Evolutionary conservation across 2,797 vertebrate species (phyloP).

Genomic region (Gymnothorax javanicus): DNA sequence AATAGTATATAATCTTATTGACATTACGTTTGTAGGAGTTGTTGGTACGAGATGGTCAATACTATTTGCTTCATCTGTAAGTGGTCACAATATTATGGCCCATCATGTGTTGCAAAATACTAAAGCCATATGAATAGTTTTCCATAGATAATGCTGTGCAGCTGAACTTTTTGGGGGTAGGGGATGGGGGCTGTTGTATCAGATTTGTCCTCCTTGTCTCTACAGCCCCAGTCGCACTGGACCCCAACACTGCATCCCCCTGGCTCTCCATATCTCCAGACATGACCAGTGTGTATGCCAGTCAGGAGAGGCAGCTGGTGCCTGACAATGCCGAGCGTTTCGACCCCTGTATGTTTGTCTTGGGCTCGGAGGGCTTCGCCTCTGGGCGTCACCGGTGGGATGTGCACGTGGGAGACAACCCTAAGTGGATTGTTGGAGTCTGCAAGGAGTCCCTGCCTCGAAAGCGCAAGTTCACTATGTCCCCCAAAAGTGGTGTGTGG

Average conservation of each 20-base stretch:
- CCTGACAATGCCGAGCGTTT: slow-evolving; percentile 65
- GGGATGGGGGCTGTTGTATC: not conserved
- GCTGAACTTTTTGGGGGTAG: not conserved
- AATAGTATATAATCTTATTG: too few species aligned
- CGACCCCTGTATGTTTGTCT: slow-evolving; percentile 73
- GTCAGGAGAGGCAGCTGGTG: slow-evolving; percentile 43
- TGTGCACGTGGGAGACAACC: slow-evolving; percentile 68
- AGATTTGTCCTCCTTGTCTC: slow-evolving; percentile 21
- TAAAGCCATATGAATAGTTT: too few species aligned
- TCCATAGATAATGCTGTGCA: too few species aligned
- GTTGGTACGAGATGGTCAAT: too few species aligned
- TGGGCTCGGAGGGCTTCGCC: slow-evolving; percentile 67
- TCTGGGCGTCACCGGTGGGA: slow-evolving; percentile 80
- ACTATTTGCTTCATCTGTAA: too few species aligned
- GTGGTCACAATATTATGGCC: too few species aligned
- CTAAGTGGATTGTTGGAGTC: slow-evolving; percentile 80
- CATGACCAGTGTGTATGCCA: slow-evolving; percentile 65
- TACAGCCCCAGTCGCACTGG: slow-evolving; percentile 67
- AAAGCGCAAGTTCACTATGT: slow-evolving; percentile 71
- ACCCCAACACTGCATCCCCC: slow-evolving; percentile 74
- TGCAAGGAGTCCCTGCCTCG: slow-evolving; percentile 66
- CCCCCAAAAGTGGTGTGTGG: slow-evolving; percentile 70
- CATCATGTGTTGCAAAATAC: too few species aligned
- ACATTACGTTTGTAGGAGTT: too few species aligned
- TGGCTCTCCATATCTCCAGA: slow-evolving; percentile 71